phyloP scores from a whole-genome alignment of 2,888 invertebrate species.

The Melipona bicolor region DNA sequence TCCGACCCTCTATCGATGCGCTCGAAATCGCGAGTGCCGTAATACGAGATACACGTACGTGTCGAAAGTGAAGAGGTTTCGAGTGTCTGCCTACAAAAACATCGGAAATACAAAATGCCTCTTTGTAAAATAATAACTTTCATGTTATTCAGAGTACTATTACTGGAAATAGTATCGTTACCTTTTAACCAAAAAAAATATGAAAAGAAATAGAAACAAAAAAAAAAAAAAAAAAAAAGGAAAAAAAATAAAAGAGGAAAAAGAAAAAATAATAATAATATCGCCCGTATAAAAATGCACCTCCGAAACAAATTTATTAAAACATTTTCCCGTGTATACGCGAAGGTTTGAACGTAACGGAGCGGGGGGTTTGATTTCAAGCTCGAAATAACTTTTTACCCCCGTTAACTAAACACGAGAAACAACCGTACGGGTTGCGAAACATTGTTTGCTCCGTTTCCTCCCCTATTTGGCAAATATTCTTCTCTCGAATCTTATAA shows the following conservation, averaged over 20 bases:
- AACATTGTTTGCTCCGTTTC: neutral
- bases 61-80: slow-evolving; percentile 52
- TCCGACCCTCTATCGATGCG: slow-evolving; percentile 33
- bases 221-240: neutral
- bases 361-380: neutral
- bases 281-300: neutral
- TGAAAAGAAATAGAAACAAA: too few species aligned
- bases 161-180: slow-evolving; percentile 11
- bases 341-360: neutral
- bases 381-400: neutral
- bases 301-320: slow-evolving; percentile 11
- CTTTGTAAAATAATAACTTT: slow-evolving; percentile 46
- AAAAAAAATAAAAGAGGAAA: neutral
- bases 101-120: slow-evolving; percentile 37
- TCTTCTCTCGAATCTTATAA: neutral
- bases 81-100: slow-evolving; percentile 43
- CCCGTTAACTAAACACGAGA: neutral
- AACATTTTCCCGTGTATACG: neutral
- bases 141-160: slow-evolving; percentile 8
- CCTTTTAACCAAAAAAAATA: neutral
- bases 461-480: neutral
- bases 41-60: slow-evolving; percentile 34
- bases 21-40: slow-evolving; percentile 41
- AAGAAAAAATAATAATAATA: neutral
- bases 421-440: neutral